phyloP scores from a whole-genome alignment of 2,113 vertebrate genomes.

The Orycteropus afer region DNA sequence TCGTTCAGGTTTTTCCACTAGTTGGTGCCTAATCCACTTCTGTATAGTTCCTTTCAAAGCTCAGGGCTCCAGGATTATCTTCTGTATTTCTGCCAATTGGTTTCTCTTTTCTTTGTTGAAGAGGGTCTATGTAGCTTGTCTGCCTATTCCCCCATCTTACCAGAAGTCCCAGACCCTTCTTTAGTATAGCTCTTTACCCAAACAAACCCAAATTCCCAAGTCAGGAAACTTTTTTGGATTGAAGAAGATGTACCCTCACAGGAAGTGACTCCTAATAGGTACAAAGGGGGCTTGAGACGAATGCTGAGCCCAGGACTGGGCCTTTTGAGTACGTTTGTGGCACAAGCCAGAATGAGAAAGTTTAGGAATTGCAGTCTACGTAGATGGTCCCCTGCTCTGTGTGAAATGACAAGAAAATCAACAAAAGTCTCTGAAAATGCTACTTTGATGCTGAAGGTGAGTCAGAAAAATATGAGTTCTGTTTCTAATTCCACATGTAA shows the following conservation, averaged over 20 bases:
- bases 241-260: background rate
- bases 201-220: background rate
- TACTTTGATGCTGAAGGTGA: background rate
- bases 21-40: no score
- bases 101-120: no score
- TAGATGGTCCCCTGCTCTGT: background rate
- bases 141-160: no score
- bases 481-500: background rate
- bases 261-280: background rate
- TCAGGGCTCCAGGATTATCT: no score
- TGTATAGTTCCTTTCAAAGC: no score
- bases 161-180: background rate
- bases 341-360: no score
- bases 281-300: background rate
- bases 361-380: accelerated
- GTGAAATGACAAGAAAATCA: background rate
- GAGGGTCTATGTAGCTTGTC: no score
- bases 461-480: background rate
- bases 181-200: background rate
- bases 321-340: no score
- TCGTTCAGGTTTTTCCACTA: no score
- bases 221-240: background rate
- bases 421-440: background rate
- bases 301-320: background rate
- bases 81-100: no score